Evolutionary conservation across 2,888 invertebrate species (phyloP), one percentile per base, ranked within the genome.

Genomic region (Noctua comes): DNA sequence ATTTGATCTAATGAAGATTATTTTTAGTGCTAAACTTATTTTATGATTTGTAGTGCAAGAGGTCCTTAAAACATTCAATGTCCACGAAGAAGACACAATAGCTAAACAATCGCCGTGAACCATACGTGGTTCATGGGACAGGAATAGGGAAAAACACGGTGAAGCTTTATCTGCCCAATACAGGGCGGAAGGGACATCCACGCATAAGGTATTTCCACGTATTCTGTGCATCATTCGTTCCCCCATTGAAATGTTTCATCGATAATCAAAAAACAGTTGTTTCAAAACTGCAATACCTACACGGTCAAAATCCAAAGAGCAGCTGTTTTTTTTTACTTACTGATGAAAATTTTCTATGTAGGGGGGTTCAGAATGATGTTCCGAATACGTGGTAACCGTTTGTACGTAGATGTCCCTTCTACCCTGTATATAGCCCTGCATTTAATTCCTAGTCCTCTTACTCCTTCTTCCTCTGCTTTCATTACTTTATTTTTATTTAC

Each of bases 111-210:
- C 10, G 5, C 36, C 64, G 1, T 59, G 59, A 59, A 59, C 16
- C 27, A 18, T 16, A 59, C 16, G 16, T 59, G 7, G 59, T 27
- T 27, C 27, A 40, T 65, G 11, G 36, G 21, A 13, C 10, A 64
- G 62, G 62, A 31, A 62, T 31, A 18, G 27, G 7, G 31, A 62
- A 2, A 40, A 78, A 83, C 21, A 72, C 27, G 27, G 18, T 66
- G 65, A 73, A 75, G 54, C 59, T 36, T 83, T 51, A 51, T 65
- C 21, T 59, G 62, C 24, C 48, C 46, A 43, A 24, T 54, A 24
- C 54, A 24, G 54, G 24, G 54, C 11, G 24, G 24, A 54, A 24
- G 10, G 54, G 54, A 54, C 24, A 54, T 10, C 24, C 3, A 54
- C 24, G 24, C 24, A n/a, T 24, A 54, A 54, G n/a, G 10, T 3